A percentile compares a stretch with the other conserved stretches of the same genome.
Evolutionary conservation across 2,113 vertebrate genomes (phyloP).

Genomic region (Abramis brama): DNA sequence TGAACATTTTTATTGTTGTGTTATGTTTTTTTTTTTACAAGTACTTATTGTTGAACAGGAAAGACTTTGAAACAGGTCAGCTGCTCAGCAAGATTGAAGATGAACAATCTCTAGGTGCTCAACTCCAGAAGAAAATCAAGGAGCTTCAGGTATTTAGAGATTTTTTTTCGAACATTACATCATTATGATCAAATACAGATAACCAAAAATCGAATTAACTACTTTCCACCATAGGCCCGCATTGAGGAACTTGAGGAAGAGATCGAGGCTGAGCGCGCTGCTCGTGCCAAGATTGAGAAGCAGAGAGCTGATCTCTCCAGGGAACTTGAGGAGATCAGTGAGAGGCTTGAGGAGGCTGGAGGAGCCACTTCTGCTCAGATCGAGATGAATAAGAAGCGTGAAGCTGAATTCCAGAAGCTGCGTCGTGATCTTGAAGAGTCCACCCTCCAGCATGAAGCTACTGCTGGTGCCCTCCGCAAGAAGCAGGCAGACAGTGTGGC

Average conservation of each 20-base stretch:
- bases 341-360: slow-evolving; percentile 68
- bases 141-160: slow-evolving; percentile 51
- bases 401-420: slow-evolving; percentile 62
- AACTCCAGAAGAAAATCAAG: slow-evolving; percentile 63
- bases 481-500: slow-evolving; percentile 55
- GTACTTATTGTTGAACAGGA: slow-evolving; percentile 36
- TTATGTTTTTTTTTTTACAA: background rate
- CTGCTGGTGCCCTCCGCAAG: slow-evolving; percentile 59
- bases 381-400: slow-evolving; percentile 56
- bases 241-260: slow-evolving; percentile 58
- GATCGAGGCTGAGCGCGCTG: slow-evolving; percentile 68
- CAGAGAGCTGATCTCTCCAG: slow-evolving; percentile 68
- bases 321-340: slow-evolving; percentile 74
- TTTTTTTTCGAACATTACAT: background rate
- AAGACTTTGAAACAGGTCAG: slow-evolving; percentile 61
- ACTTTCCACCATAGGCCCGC: slow-evolving; percentile 35
- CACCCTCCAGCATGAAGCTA: slow-evolving; percentile 63
- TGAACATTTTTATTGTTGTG: background rate
- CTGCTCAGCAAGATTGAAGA: slow-evolving; percentile 58
- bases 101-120: slow-evolving; percentile 59
- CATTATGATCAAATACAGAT: background rate
- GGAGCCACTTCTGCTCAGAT: slow-evolving; percentile 53
- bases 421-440: slow-evolving; percentile 59
- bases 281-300: slow-evolving; percentile 63
- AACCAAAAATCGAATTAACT: background rate